phyloP scores from a whole-genome alignment of 1,140 invertebrate genomes.

The Steinernema feltiae region DNA sequence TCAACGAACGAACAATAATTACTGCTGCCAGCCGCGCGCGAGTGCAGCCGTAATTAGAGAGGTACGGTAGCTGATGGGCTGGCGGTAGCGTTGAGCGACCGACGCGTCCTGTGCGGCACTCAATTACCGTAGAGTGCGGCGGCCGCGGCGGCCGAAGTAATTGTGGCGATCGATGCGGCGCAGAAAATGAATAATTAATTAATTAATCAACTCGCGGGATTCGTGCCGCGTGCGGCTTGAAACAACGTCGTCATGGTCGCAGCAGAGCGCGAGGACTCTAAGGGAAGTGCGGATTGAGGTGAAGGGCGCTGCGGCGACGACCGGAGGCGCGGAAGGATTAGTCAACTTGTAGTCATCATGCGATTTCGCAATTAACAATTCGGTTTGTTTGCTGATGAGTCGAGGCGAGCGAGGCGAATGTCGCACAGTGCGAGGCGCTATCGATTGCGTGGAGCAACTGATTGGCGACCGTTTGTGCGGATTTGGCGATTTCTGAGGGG shows the following conservation, averaged over 20 bases:
- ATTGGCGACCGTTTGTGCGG: not conserved
- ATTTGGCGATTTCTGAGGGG: not conserved
- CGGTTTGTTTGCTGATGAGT: not conserved
- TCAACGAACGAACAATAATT: constrained; percentile 12
- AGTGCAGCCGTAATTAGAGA: not conserved
- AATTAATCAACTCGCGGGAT: constrained; percentile 2
- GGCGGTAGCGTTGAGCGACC: too few relatives aligned
- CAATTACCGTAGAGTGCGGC: not conserved
- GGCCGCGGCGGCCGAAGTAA: too few relatives aligned
- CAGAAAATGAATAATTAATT: not conserved
- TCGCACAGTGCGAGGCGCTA: not conserved
- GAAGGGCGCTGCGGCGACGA: not conserved
- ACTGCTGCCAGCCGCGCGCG: not conserved
- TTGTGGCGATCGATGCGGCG: not conserved
- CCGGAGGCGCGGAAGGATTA: not conserved
- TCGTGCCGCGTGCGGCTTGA: not conserved
- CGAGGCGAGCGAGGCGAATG: not conserved
- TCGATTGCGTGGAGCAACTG: not conserved
- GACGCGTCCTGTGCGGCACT: not conserved
- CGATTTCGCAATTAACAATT: constrained; percentile 11
- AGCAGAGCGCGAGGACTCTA: too few relatives aligned
- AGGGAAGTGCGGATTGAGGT: not conserved
- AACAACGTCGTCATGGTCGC: too few relatives aligned
- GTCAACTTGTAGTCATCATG: not conserved
- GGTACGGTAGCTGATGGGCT: not conserved